A percentile compares a stretch with the other conserved stretches of the same genome.
These are phyloP conservation scores for Myotis pilosus DNA, from an alignment of 2,797 vertebrate genomes.

Conservation along the genomic window DNA sequence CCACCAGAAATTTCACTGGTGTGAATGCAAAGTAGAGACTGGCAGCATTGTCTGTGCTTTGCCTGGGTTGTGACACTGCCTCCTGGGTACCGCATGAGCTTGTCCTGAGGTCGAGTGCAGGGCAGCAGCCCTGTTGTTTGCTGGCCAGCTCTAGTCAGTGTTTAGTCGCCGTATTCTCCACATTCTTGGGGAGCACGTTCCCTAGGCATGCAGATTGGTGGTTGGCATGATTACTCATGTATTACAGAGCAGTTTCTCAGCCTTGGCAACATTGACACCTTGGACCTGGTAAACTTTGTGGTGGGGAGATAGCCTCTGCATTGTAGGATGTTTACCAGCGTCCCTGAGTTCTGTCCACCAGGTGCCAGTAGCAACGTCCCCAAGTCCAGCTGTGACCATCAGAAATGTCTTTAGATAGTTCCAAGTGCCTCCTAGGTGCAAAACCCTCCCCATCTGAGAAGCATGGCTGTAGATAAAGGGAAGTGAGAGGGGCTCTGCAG, in stretches of 20 bases:
- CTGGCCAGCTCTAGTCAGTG: not conserved
- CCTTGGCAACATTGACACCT: not conserved
- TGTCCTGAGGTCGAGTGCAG: not conserved
- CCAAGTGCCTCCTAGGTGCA: not conserved
- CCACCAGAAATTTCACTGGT: not conserved
- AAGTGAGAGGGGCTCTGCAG: not conserved
- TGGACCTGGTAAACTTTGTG: not conserved
- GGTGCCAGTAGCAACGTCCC: not conserved
- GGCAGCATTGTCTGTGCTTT: not conserved
- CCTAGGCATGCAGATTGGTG: not conserved
- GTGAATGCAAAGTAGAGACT: not conserved
- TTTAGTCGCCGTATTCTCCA: not conserved
- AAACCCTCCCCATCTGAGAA: not conserved
- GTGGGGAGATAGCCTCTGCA: not conserved
- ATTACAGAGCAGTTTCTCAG: not conserved
- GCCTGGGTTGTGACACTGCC: not conserved
- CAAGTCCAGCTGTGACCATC: not conserved
- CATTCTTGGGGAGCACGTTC: not conserved
- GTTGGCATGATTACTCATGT: not conserved
- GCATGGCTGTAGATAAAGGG: not conserved
- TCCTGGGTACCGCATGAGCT: not conserved
- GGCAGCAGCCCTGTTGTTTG: not conserved
- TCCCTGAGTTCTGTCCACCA: not conserved
- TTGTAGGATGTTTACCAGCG: not conserved
- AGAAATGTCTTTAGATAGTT: not conserved